Evolutionary conservation across 37 sponge, comb jelly and placozoan genomes (phyloP).

Genomic region (Mnemiopsis leidyi): DNA sequence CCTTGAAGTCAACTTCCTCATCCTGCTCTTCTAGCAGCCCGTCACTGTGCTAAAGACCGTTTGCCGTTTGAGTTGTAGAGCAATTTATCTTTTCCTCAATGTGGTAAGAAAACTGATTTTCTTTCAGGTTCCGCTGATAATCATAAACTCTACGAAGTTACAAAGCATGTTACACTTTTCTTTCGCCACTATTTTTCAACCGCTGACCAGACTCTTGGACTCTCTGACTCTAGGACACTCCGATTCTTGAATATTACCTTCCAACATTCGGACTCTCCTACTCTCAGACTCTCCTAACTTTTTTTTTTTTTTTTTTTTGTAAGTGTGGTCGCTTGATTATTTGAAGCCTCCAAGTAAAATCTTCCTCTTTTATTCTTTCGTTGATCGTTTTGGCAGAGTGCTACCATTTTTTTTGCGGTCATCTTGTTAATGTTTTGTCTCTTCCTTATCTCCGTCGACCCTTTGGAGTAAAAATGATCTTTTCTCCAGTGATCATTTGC

Average conservation of each 20-base stretch:
- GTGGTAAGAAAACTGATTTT: not conserved
- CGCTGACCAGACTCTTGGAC: not conserved
- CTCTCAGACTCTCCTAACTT: not conserved
- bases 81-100: not conserved
- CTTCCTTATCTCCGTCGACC: not conserved
- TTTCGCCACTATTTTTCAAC: not conserved
- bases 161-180: not conserved
- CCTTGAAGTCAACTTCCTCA: too few species aligned
- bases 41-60: too few species aligned
- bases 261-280: too few species aligned
- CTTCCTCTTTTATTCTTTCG: not conserved
- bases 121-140: not conserved
- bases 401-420: not conserved
- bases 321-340: not conserved
- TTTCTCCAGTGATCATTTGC: not conserved
- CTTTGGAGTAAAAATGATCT: not conserved
- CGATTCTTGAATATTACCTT: too few species aligned
- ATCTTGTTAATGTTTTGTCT: not conserved
- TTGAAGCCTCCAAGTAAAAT: not conserved
- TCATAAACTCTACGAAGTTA: too few species aligned
- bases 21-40: too few species aligned
- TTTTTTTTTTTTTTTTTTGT: not conserved
- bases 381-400: not conserved
- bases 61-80: too few species aligned
- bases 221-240: not conserved